Conservation (phyloP, 2,797 vertebrate species). For the Phataginus tricuspis region DNA sequence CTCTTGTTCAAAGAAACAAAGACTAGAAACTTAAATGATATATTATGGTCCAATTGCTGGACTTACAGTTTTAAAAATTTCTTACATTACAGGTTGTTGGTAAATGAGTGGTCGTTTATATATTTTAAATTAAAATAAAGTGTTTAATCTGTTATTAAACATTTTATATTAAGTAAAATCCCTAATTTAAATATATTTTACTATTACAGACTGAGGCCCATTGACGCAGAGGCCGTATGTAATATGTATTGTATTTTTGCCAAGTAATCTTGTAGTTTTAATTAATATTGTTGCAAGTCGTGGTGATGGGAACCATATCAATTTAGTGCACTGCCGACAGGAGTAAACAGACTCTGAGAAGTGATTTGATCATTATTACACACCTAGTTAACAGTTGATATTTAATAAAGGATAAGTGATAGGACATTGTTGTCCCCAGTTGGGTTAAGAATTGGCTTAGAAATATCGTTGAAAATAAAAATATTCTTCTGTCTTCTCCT, state of each 20-base stretch:
- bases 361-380: background rate
- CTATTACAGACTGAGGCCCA: background rate
- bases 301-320: background rate
- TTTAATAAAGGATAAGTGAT: background rate
- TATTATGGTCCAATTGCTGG: background rate
- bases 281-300: background rate
- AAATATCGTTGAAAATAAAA: background rate
- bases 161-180: background rate
- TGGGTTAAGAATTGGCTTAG: background rate
- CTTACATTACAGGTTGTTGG: background rate
- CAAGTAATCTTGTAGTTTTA: background rate
- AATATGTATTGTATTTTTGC: background rate
- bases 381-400: background rate
- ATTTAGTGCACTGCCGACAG: background rate
- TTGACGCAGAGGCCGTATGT: background rate
- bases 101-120: background rate
- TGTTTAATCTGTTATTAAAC: background rate
- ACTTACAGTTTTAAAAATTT: background rate
- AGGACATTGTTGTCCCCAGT: background rate
- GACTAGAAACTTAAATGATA: background rate
- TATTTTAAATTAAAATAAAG: conserved; percentile 14
- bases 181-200: background rate
- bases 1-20: conserved; percentile 6
- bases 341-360: background rate
- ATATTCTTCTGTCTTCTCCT: background rate